Base-by-base conservation (phyloP, 2,113 vertebrate species). In the Dendrocopos noguchii region DNA sequence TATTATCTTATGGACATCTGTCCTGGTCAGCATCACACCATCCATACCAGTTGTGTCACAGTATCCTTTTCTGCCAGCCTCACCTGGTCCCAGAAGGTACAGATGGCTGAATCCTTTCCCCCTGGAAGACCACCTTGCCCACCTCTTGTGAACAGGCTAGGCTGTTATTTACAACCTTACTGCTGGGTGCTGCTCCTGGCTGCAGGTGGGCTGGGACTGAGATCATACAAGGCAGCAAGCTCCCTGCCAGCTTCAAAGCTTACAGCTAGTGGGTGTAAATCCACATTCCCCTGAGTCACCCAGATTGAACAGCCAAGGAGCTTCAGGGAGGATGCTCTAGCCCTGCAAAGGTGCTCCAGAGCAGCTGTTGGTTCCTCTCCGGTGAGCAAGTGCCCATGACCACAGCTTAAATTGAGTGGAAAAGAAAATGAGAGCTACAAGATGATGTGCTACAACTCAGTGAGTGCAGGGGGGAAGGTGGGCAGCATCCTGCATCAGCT, bases 131-230 rank as follows among this genome's bases (percentile, higher is more conserved):
- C 2, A 7, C 11, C 10, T 21, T 77, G 68, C 21, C 12, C 50
- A 52, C 28, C 25, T 6, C 15, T 70, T 46, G 66, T 0, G 3
- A 80, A 19, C 0, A 6, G 36, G 29, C 18, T 70, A 29, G 14
- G 4, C 15, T 66, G 7, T 25, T 64, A 66, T 70, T 80, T 61
- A 59, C 29, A 74, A 16, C 33, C 42, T 8, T 29, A 33, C 7
- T 18, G 12, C 0, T 4, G 1, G 47, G 27, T 13, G 75, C 42
- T 33, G n/a, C 25, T 55, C 15, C 10, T 0, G 2, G 1, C 7
- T 60, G 22, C 31, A 50, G 42, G 15, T 2, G 1, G 14, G 33
- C 46, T 53, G 60, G 31, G 52, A 19, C 24, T 53, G 31, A 68
- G 20, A 25, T 27, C 14, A 61, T 0, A 0, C 8, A 22, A 78